Evolutionary conservation across 2,113 vertebrate genomes (phyloP).

Genomic region (Excalfactoria chinensis): DNA sequence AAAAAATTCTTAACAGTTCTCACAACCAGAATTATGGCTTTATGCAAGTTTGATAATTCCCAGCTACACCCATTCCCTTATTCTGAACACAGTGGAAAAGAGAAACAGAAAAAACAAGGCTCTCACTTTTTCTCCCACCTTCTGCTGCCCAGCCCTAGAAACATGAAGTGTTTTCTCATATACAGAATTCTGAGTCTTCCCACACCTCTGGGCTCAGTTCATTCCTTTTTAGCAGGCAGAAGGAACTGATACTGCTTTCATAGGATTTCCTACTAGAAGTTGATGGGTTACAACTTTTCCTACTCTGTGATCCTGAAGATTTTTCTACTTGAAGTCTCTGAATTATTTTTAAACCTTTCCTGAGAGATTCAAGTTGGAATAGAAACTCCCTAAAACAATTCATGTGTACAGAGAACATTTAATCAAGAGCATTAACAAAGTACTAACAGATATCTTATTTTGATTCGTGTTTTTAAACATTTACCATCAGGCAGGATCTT

Average conservation of each 20-base stretch:
- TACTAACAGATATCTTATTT: fast-evolving
- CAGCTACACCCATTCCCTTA: neutral
- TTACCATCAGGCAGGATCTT: neutral
- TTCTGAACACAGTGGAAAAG: neutral
- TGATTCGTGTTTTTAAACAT: neutral
- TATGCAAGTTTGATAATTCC: neutral
- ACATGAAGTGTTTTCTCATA: neutral
- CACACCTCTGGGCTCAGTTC: neutral
- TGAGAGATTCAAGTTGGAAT: neutral
- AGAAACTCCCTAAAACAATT: neutral
- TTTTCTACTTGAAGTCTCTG: neutral
- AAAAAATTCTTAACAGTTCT: neutral
- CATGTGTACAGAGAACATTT: neutral
- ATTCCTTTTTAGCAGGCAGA: neutral
- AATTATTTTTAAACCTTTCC: neutral
- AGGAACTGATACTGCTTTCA: neutral
- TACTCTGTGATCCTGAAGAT: neutral
- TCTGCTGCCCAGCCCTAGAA: neutral
- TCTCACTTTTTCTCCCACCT: neutral
- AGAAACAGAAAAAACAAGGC: neutral
- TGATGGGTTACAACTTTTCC: neutral
- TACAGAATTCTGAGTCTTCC: fast-evolving
- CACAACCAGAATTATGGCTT: neutral
- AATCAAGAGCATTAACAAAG: neutral
- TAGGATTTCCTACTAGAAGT: neutral